phyloP scores from a whole-genome alignment of 2,113 vertebrate species.

The Sula dactylatra region DNA sequence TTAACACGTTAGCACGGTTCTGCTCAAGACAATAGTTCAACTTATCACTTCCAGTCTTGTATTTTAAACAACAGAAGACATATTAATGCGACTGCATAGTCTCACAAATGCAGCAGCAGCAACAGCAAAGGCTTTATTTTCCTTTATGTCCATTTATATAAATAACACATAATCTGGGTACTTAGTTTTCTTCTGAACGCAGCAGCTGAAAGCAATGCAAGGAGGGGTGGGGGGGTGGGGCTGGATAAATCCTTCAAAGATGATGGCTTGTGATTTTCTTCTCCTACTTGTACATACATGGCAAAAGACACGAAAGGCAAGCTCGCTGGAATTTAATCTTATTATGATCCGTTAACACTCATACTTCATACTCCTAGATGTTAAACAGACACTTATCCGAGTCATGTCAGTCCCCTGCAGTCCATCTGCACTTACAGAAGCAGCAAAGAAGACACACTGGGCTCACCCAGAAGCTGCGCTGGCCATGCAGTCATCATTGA shows the following conservation, averaged over 20 bases:
- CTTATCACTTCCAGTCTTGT: not conserved
- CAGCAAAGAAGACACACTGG: not conserved
- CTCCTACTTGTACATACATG: not conserved
- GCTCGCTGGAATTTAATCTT: not conserved
- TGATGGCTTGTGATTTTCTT: not conserved
- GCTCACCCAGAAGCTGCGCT: accelerated
- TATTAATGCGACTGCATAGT: not conserved
- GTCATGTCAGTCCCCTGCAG: not conserved
- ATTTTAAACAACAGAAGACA: not conserved
- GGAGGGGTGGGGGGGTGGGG: accelerated
- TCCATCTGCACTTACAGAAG: not conserved
- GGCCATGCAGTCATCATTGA: accelerated
- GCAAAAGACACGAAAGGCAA: not conserved
- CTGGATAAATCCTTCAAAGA: not conserved
- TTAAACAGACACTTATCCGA: not conserved
- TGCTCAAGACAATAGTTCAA: not conserved
- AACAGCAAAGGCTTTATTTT: not conserved
- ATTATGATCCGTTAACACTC: not conserved
- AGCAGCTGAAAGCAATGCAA: not conserved
- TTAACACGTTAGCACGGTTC: not conserved
- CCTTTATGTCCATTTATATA: not conserved
- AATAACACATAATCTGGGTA: not conserved
- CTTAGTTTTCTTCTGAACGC: not conserved
- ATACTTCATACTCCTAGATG: not conserved
- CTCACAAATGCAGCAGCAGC: not conserved